phyloP scores from a whole-genome alignment of 2,888 invertebrate genomes.

The Chrysomela aeneicollis region DNA sequence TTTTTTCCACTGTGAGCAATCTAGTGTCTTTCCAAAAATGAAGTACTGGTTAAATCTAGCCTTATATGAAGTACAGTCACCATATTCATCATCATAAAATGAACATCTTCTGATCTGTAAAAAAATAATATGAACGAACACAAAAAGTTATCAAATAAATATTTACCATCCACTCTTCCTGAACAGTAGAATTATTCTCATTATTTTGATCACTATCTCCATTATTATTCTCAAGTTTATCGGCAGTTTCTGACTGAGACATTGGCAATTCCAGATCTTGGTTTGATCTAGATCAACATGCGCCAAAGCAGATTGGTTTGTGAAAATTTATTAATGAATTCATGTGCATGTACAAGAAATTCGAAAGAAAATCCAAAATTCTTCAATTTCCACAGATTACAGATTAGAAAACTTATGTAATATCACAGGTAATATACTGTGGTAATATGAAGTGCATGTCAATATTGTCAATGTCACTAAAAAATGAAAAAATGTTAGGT shows the following conservation, averaged over 20 bases:
- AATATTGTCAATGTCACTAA: no score
- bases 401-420: no score
- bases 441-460: no score
- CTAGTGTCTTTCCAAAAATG: slow-evolving; percentile 73
- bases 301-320: not conserved
- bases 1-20: slow-evolving; percentile 82
- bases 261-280: not conserved
- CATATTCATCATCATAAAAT: slow-evolving; percentile 83
- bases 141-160: not conserved
- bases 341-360: no score
- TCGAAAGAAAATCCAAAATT: no score
- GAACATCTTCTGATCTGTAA: slow-evolving; percentile 79
- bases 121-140: slow-evolving; percentile 19
- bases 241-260: not conserved
- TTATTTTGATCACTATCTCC: not conserved
- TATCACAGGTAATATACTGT: no score
- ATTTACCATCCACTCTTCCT: slow-evolving; percentile 22
- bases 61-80: slow-evolving; percentile 78
- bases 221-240: not conserved
- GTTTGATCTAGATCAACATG: no score
- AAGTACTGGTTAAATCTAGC: slow-evolving; percentile 89
- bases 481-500: no score
- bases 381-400: no score
- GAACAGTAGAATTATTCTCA: not conserved
- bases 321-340: no score